Percentiles rank a stretch among this genome's conserved stretches.
Evolutionary conservation across 1,140 invertebrate species (phyloP).

Genomic region (Drosophila simulans): DNA sequence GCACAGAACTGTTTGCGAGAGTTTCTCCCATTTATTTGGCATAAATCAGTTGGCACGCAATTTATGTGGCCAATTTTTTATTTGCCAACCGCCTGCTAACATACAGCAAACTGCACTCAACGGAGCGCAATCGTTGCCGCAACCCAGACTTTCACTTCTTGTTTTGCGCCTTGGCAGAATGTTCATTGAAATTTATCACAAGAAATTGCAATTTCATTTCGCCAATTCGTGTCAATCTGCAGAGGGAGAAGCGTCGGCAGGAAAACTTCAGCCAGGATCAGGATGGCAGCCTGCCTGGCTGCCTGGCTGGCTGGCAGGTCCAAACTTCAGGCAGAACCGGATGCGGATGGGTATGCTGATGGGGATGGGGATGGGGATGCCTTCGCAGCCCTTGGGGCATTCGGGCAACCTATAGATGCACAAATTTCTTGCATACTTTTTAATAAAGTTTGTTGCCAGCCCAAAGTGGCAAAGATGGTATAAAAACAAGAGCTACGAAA

Average conservation of each 20-base stretch:
- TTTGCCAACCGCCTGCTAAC: slow-evolving; percentile 27
- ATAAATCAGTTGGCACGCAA: slow-evolving; percentile 22
- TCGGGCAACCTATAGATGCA: slow-evolving; percentile 54
- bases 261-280: slow-evolving; percentile 9
- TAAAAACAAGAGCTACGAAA: slow-evolving; percentile 37
- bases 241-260: slow-evolving; percentile 5
- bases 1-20: slow-evolving; percentile 5
- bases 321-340: slow-evolving; percentile 23
- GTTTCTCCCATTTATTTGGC: slow-evolving; percentile 17
- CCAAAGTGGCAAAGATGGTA: slow-evolving; percentile 70
- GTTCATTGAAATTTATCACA: slow-evolving; percentile 80
- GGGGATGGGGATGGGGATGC: slow-evolving; percentile 22
- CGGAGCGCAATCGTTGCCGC: slow-evolving; percentile 43
- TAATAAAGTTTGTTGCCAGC: slow-evolving; percentile 76
- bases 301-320: slow-evolving; percentile 4
- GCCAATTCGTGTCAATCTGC: slow-evolving; percentile 72
- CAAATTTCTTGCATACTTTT: slow-evolving; percentile 76
- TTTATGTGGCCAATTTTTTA: slow-evolving; percentile 38
- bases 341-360: slow-evolving; percentile 35
- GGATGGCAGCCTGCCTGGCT: slow-evolving; percentile 4
- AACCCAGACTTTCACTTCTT: slow-evolving; percentile 44
- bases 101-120: slow-evolving; percentile 68
- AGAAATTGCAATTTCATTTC: slow-evolving; percentile 81
- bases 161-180: slow-evolving; percentile 40
- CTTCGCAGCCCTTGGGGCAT: slow-evolving; percentile 28